Conservation (phyloP, 2,888 invertebrate species). For the Mongoloraphidia duomilia region DNA sequence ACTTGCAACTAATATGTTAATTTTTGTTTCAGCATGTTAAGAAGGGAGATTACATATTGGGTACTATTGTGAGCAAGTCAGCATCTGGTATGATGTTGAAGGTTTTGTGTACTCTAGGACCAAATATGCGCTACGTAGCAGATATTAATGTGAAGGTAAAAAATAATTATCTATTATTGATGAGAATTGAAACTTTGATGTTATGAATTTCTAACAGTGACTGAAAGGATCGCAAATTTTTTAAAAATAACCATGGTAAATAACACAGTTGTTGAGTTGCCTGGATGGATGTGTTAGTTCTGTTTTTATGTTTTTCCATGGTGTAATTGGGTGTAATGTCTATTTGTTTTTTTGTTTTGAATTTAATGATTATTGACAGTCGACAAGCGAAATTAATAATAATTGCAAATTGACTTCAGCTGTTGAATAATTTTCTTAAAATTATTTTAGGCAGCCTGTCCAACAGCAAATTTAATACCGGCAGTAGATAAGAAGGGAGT, state of each 20-base stretch:
- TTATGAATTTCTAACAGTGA: too few relatives aligned
- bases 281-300: too few relatives aligned
- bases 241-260: too few relatives aligned
- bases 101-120: conserved; percentile 71
- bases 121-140: conserved; percentile 63
- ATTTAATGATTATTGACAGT: background rate
- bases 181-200: too few relatives aligned
- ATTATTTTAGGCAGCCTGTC: conserved; percentile 44
- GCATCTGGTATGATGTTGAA: conserved; percentile 62
- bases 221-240: too few relatives aligned
- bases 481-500: conserved; percentile 67
- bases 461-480: conserved; percentile 55
- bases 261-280: too few relatives aligned
- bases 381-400: too few relatives aligned
- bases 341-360: background rate
- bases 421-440: conserved; percentile 5
- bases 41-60: conserved; percentile 67
- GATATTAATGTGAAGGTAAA: conserved; percentile 79
- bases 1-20: conserved; percentile 1
- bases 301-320: background rate
- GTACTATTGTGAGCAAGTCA: conserved; percentile 60
- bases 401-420: background rate
- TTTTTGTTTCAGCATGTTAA: conserved; percentile 40
- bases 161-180: too few relatives aligned
- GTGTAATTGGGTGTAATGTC: conserved; percentile 1